Evolutionary conservation across 64 coral and sea anemone genomes (phyloP), one percentile per base, ranked within the genome.

Genomic region (Catalaphyllia jardinei): DNA sequence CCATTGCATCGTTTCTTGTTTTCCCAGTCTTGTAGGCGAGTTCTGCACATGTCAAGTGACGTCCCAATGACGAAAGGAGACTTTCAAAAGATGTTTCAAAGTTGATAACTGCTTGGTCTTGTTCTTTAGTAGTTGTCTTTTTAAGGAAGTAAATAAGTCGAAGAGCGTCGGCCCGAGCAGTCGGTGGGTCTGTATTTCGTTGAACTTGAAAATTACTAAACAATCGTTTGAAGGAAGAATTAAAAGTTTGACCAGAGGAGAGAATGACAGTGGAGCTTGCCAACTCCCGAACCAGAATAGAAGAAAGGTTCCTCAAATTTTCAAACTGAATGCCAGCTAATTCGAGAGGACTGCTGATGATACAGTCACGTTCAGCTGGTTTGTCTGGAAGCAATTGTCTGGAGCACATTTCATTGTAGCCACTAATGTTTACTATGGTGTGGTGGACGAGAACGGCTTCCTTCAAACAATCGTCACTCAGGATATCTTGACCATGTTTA

Each of bases 301-400:
- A 67, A n/a, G 80, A 83, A 0, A 83, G 61, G 31, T 83, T 83
- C 16, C 8, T 83, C 62, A 83, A 46, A 83, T 83, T 33, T 38
- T 83, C 60, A 83, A 83, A 83, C 12, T 83, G 22, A 83, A 62
- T 22, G 10, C 80, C 80, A 83, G 80, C 80, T n/a, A 83, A 83
- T 29, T 83, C 80, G 19, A 83, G 63, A 49, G 80, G 80, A 42
- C 33, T 83, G 31, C 60, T 67, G 0, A 83, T 67, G 31, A 83
- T 33, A 46, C 80, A 83, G 3, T 24, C 20, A 38, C 42, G 11
- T 33, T 62, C 4, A 12, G 0, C 25, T 13, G 13, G 12, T 25
- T 24, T 50, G 33, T 24, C 22, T 19, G 33, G 19, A 39, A 24
- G 74, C 19, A 69, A 25, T 28, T 22, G 74, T 20, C 22, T 77